These are phyloP conservation scores for Pegea sp. DNA, from an alignment of 23 tunicate genomes.

Conservation along the genomic window DNA sequence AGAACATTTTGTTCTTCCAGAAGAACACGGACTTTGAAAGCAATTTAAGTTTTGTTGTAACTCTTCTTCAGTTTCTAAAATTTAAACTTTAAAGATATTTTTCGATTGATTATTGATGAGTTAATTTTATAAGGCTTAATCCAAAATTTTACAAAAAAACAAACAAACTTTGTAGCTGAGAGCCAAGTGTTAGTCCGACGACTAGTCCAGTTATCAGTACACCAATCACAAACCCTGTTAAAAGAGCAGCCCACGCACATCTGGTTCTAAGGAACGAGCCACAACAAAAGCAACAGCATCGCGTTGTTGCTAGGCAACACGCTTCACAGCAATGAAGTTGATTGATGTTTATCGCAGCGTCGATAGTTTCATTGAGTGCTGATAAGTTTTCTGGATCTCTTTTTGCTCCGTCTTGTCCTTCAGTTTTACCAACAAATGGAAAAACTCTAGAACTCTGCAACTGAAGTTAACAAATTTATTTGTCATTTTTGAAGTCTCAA, in stretches of 20 bases:
- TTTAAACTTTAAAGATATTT: background rate
- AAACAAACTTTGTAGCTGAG: constrained; percentile 3
- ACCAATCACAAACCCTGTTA: constrained; percentile 48
- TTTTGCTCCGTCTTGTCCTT: background rate
- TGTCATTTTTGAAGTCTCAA: background rate
- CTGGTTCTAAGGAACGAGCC: constrained; percentile 12
- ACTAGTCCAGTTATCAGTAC: constrained; percentile 55
- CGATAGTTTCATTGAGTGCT: background rate
- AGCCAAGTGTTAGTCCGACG: constrained; percentile 35
- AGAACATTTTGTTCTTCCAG: constrained; percentile 14
- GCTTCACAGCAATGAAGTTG: no score
- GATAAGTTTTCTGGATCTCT: background rate
- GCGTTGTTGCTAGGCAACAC: no score
- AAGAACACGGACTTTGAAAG: constrained; percentile 45
- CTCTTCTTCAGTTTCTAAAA: background rate
- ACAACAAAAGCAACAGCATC: constrained; percentile 9
- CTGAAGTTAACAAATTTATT: no score
- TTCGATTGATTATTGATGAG: no score
- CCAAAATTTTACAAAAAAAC: background rate
- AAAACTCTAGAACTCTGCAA: no score
- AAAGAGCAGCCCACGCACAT: constrained; percentile 20
- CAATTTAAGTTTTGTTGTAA: constrained; percentile 5
- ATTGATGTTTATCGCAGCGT: background rate
- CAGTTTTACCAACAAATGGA: no score
- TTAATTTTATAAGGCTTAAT: no score